Evolutionary conservation across 1,140 invertebrate genomes (phyloP).

Genomic region (Coptotermes formosanus): DNA sequence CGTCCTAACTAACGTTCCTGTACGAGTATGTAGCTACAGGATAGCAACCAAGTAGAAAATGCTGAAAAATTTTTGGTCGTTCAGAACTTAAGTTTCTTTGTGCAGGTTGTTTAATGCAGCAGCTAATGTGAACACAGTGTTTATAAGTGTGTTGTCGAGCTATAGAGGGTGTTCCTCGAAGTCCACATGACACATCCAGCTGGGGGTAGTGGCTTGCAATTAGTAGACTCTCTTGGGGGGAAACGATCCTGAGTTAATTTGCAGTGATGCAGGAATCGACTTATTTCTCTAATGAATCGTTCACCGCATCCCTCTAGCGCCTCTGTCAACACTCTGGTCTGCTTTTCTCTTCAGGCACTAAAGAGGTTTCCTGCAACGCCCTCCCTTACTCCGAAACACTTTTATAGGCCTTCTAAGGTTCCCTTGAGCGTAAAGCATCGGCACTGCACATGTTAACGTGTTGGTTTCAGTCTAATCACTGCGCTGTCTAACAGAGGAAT

Average conservation of each 20-base stretch:
- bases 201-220: not conserved
- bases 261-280: not conserved
- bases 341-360: not conserved
- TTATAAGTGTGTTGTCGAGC: not conserved
- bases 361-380: not conserved
- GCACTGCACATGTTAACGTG: not conserved
- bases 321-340: not conserved
- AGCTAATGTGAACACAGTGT: no score
- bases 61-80: no score
- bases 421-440: not conserved
- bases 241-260: not conserved
- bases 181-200: not conserved
- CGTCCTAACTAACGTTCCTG: no score
- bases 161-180: not conserved
- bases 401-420: not conserved
- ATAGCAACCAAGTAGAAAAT: no score
- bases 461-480: not conserved
- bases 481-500: not conserved
- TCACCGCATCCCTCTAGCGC: not conserved
- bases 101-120: no score
- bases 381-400: not conserved
- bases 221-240: not conserved
- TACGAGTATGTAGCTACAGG: no score
- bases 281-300: constrained; percentile 9
- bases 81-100: no score